Evolutionary conservation across 2,888 invertebrate genomes (phyloP).

Genomic region (Ecliptopera silaceata): DNA sequence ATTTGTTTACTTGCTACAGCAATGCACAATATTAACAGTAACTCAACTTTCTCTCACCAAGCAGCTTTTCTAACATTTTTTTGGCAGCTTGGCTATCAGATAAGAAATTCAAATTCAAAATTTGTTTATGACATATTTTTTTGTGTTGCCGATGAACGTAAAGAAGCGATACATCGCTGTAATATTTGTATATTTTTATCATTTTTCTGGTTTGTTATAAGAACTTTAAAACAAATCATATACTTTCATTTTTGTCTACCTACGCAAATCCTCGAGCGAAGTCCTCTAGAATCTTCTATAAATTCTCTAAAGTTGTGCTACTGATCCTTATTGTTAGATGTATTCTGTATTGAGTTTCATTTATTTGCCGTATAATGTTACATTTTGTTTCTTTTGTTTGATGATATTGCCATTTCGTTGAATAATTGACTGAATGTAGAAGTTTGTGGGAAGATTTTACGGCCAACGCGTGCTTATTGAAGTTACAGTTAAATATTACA

Average conservation of each 20-base stretch:
- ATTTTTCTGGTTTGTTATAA: too few species aligned
- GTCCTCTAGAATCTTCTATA: too few species aligned
- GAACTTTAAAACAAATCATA: too few species aligned
- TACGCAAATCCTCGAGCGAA: too few species aligned
- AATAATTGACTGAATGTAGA: slow-evolving; percentile 18
- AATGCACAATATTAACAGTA: slow-evolving; percentile 1
- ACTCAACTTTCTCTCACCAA: background rate
- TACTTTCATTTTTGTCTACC: background rate
- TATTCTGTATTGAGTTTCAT: slow-evolving; percentile 11
- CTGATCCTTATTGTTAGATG: background rate
- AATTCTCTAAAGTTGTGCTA: background rate
- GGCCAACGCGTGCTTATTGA: background rate
- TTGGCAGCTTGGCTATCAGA: too few species aligned
- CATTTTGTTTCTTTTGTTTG: slow-evolving; percentile 25
- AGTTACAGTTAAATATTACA: too few species aligned
- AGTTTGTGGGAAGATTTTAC: slow-evolving; percentile 9
- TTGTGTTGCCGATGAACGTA: too few species aligned
- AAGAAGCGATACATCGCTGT: too few species aligned
- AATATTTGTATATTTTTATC: too few species aligned
- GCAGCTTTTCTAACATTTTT: too few species aligned
- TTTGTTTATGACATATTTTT: too few species aligned
- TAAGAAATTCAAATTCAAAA: too few species aligned
- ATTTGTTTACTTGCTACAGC: slow-evolving; percentile 15
- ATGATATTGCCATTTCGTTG: slow-evolving; percentile 28
- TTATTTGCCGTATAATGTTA: slow-evolving; percentile 16